Base-by-base conservation (phyloP, 2,888 invertebrate genomes). In the Xestia sexstrigata region DNA sequence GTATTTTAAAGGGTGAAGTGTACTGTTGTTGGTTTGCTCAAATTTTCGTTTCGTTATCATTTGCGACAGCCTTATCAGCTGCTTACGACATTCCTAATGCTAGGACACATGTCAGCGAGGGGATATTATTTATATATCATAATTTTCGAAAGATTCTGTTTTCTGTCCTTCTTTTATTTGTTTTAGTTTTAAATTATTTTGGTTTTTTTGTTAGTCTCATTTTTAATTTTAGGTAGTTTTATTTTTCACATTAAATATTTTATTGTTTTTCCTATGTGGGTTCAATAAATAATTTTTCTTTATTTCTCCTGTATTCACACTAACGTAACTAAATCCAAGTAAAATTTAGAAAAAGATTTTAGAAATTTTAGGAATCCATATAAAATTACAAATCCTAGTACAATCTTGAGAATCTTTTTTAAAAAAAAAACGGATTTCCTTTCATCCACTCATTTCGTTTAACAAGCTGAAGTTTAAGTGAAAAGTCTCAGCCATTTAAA, bases 1-100 rank as follows among this genome's bases (percentile, higher is more conserved):
- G 45, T 74, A 55, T 76, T 66, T 52, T 68, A 60, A 30, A 79
- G 67, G 58, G 68, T 69, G 11, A 30, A 65, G 30, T 63, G 55
- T 67, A 39, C 42, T 39, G 39, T 52, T 52, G 17, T 35, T 23
- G 7, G 15, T 65, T 17, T 42, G n/a, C 6, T 26, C 8, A 9
- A 62, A 20, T 9, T 42, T 42, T 42, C 0, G 1, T n/a, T 63
- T n/a, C 3, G 13, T n/a, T 39, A 7, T 39, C n/a, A n/a, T n/a
- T 63, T 39, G 5, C n/a, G 13, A 13, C 39, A 63, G 35, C 13
- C 23, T 63, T 63, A 23, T 63, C 13, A 63, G n/a, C 20, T 42
- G 9, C 42, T 9, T 42, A 42, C 17, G 9, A 39, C 2, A 6
- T 39, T 39, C 23, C 23, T 5, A 13, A 13, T 39, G 63, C 11